Conservation (phyloP, 2,888 invertebrate genomes). For the Lasioglossum vierecki region DNA sequence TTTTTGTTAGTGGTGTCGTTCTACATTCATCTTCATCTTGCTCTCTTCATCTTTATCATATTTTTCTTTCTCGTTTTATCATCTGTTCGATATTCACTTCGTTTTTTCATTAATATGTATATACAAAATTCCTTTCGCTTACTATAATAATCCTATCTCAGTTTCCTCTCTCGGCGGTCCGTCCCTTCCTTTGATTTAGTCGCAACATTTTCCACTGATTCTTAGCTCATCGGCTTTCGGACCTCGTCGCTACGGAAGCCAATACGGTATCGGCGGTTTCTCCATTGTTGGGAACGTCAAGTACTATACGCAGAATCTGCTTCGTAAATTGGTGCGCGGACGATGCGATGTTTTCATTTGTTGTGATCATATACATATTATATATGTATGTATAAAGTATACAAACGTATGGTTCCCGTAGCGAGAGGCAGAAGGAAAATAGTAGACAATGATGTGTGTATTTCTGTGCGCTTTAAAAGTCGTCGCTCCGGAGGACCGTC, state of each 20-base stretch:
- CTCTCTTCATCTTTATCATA: slow-evolving; percentile 4
- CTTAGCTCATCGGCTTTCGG: slow-evolving; percentile 22
- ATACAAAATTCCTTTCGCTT: slow-evolving; percentile 49
- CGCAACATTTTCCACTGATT: slow-evolving; percentile 41
- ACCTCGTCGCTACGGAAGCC: slow-evolving; percentile 12
- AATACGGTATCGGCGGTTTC: neutral
- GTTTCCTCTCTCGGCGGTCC: slow-evolving; percentile 46
- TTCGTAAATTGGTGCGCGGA: neutral
- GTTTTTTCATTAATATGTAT: slow-evolving; percentile 26
- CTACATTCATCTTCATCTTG: slow-evolving; percentile 11
- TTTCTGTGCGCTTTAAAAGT: slow-evolving; percentile 34
- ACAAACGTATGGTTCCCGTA: neutral
- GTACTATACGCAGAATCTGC: neutral
- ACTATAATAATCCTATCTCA: slow-evolving; percentile 28
- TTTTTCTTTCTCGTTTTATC: neutral
- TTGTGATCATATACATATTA: neutral
- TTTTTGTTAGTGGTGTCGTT: slow-evolving; percentile 34
- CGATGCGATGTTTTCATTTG: neutral
- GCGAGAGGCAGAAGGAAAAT: slow-evolving; percentile 23
- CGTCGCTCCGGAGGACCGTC: neutral
- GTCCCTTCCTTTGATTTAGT: slow-evolving; percentile 48
- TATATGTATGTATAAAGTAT: neutral
- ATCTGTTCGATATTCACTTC: slow-evolving; percentile 6
- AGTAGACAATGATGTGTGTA: slow-evolving; percentile 35
- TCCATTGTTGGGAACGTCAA: neutral